Percentiles rank a stretch among this genome's conserved stretches.
Evolutionary conservation across 2,113 vertebrate genomes (phyloP).

Genomic region (Erythrocebus patas): DNA sequence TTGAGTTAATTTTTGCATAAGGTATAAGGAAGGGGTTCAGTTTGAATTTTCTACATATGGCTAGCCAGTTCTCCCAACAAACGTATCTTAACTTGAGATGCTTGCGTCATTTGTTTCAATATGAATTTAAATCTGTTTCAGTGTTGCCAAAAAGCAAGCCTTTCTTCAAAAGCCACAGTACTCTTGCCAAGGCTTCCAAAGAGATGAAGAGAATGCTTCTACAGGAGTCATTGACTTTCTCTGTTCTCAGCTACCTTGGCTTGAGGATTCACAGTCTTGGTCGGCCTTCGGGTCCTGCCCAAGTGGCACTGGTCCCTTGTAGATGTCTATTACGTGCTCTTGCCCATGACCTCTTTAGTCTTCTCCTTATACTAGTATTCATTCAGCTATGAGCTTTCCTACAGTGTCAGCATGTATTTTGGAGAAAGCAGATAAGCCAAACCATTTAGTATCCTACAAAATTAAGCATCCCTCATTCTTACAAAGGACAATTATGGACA

Average conservation of each 20-base stretch:
- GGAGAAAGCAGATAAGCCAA: not conserved
- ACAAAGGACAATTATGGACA: not conserved
- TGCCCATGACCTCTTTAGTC: not conserved
- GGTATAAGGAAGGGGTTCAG: no score
- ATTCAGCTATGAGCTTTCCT: not conserved
- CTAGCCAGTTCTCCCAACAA: not conserved
- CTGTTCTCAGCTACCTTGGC: not conserved
- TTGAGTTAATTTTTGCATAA: no score
- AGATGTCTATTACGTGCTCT: not conserved
- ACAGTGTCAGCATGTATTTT: not conserved
- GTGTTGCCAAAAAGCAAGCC: not conserved
- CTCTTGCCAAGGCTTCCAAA: not conserved
- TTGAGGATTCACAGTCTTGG: not conserved
- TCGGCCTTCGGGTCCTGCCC: not conserved
- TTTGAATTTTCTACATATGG: no score
- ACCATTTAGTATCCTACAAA: not conserved
- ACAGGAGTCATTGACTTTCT: not conserved
- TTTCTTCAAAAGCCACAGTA: slow-evolving; percentile 29
- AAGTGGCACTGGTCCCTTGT: not conserved
- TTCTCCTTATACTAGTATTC: not conserved
- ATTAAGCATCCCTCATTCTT: not conserved
- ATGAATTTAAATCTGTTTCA: slow-evolving; percentile 18
- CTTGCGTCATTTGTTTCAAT: slow-evolving; percentile 22
- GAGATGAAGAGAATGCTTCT: not conserved
- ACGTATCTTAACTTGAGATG: not conserved